Conservation (phyloP, 2,888 invertebrate genomes). For the Sipunculus nudus region DNA sequence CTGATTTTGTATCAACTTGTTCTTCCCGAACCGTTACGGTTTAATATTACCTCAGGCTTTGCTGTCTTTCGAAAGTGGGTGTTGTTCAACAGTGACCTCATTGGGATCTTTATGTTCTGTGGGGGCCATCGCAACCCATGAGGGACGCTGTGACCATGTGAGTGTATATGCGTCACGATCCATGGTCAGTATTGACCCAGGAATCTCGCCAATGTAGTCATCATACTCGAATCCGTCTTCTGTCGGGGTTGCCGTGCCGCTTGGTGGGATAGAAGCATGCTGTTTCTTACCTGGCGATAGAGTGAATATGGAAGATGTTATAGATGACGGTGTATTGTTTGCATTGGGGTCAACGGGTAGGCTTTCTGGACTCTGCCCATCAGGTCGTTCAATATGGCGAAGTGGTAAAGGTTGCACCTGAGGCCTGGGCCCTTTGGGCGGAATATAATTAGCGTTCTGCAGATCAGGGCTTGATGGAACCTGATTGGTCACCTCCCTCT, state of each 20-base stretch:
- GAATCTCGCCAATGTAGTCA: constrained; percentile 39
- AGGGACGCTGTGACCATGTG: constrained; percentile 37
- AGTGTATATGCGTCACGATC: constrained; percentile 43
- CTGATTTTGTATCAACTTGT: too few species aligned
- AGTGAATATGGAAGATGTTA: neutral
- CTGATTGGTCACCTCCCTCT: constrained; percentile 9
- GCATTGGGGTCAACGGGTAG: constrained; percentile 21
- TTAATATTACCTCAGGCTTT: too few species aligned
- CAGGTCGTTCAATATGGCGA: constrained; percentile 28
- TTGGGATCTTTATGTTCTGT: too few species aligned
- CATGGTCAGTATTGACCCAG: constrained; percentile 42
- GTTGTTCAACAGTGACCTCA: too few species aligned
- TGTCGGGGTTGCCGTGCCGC: constrained; percentile 19
- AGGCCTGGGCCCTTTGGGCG: constrained; percentile 13
- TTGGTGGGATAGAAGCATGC: constrained; percentile 21
- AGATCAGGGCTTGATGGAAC: neutral
- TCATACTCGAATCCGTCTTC: constrained; percentile 41
- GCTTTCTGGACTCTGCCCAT: constrained; percentile 34
- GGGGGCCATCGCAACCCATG: too few species aligned
- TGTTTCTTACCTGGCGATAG: constrained; percentile 29
- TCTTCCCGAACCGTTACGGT: too few species aligned
- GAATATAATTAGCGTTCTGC: constrained; percentile 21
- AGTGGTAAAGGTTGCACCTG: constrained; percentile 32
- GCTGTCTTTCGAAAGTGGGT: too few species aligned
- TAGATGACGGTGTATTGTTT: constrained; percentile 24